Conservation (phyloP, 92 coral and sea anemone genomes). For the Phymanthus crucifer region DNA sequence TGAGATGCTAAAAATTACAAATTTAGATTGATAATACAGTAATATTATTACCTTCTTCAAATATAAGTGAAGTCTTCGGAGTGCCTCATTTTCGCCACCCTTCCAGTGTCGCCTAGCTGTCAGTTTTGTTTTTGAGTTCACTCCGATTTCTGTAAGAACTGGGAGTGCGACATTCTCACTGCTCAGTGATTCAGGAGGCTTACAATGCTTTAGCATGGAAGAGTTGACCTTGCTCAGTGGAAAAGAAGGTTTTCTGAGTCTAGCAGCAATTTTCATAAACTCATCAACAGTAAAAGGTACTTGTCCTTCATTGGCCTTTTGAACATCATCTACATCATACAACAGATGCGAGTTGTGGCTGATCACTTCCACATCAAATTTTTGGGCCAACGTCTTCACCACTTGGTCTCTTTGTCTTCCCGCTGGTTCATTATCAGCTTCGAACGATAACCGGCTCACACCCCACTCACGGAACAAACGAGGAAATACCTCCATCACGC, state of each 20-base stretch:
- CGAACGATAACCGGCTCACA: slow-evolving; percentile 65
- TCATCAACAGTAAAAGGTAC: slow-evolving; percentile 59
- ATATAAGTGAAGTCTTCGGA: slow-evolving; percentile 48
- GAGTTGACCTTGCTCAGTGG: background rate
- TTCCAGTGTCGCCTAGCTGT: slow-evolving; percentile 33
- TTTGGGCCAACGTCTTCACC: too few relatives aligned
- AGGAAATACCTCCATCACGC: slow-evolving; percentile 57
- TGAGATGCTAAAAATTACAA: background rate
- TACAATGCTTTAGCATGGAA: background rate
- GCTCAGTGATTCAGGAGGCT: background rate
- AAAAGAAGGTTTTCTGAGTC: slow-evolving; percentile 46
- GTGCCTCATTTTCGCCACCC: slow-evolving; percentile 80
- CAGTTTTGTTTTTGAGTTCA: slow-evolving; percentile 6
- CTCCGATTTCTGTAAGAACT: too few relatives aligned
- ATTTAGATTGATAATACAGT: too few relatives aligned
- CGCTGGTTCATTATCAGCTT: too few relatives aligned
- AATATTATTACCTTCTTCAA: slow-evolving; percentile 61
- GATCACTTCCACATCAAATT: slow-evolving; percentile 55
- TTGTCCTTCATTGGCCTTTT: slow-evolving; percentile 40
- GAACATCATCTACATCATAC: slow-evolving; percentile 59
- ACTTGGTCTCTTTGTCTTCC: too few relatives aligned
- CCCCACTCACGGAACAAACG: slow-evolving; percentile 65
- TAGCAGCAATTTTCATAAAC: slow-evolving; percentile 51
- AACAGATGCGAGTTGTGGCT: too few relatives aligned
- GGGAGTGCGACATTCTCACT: too few relatives aligned